phyloP scores from a whole-genome alignment of 2,888 invertebrate species.

The Sylvicola fuscatus region DNA sequence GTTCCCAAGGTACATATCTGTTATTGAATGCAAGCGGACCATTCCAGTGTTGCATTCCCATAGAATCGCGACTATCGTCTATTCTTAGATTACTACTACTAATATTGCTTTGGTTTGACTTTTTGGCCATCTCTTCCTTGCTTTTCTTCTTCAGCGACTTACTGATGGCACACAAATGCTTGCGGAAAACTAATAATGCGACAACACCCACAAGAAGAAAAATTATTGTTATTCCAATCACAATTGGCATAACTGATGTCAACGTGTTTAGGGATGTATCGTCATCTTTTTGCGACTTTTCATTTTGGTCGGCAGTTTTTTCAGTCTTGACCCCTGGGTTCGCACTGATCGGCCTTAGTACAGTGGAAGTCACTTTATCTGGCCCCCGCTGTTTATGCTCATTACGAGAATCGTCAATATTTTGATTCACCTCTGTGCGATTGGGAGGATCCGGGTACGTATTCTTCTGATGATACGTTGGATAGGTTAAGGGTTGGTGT shows the following conservation, averaged over 20 bases:
- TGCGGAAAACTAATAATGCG: conserved; percentile 42
- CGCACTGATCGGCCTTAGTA: not conserved
- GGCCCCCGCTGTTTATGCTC: not conserved
- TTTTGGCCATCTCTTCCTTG: conserved; percentile 53
- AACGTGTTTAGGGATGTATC: no score
- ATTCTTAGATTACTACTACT: conserved; percentile 15
- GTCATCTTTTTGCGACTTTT: no score
- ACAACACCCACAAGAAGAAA: conserved; percentile 45
- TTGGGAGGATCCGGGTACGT: conserved; percentile 1
- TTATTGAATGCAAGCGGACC: conserved; percentile 62
- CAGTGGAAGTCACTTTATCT: conserved; percentile 10
- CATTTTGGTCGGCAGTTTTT: no score
- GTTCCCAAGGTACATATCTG: conserved; percentile 66
- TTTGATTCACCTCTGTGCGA: conserved; percentile 3
- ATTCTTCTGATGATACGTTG: not conserved
- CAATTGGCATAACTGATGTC: conserved; percentile 46
- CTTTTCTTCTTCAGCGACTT: conserved; percentile 31
- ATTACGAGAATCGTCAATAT: conserved; percentile 3
- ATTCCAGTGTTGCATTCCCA: conserved; percentile 59
- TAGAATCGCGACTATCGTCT: conserved; percentile 24
- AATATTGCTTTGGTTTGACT: conserved; percentile 24
- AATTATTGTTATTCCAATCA: conserved; percentile 42
- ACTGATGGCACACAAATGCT: conserved; percentile 43
- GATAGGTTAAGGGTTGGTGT: not conserved
- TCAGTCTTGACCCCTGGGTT: not conserved